These are phyloP conservation scores for Microvelia longipes DNA, from an alignment of 1,140 invertebrate genomes.

Conservation along the genomic window DNA sequence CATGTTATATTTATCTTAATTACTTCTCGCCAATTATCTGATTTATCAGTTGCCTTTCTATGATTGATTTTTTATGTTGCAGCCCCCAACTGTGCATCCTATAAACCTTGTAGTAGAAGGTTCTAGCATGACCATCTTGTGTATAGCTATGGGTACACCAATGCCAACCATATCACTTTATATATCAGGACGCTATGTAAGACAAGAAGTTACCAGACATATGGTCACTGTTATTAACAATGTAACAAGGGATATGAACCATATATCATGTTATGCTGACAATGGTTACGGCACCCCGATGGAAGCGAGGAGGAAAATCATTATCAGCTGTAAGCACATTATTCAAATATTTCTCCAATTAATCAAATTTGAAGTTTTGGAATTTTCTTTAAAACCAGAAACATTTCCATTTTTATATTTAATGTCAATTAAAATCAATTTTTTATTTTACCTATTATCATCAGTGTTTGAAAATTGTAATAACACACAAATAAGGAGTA, in stretches of 20 bases:
- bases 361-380: background rate
- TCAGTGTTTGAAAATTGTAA: too few relatives aligned
- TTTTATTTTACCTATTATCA: too few relatives aligned
- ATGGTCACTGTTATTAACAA: conserved; percentile 68
- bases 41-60: too few relatives aligned
- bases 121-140: conserved; percentile 64
- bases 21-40: too few relatives aligned
- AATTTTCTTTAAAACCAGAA: background rate
- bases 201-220: conserved; percentile 57
- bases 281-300: conserved; percentile 70
- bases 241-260: conserved; percentile 62
- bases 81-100: conserved; percentile 66
- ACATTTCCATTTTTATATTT: background rate
- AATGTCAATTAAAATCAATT: too few relatives aligned
- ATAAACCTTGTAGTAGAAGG: conserved; percentile 65
- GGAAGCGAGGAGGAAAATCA: conserved; percentile 56
- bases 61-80: too few relatives aligned
- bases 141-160: conserved; percentile 65
- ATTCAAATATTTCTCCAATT: background rate
- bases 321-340: conserved; percentile 54
- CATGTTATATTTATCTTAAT: too few relatives aligned
- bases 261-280: conserved; percentile 68
- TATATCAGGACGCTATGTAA: conserved; percentile 52
- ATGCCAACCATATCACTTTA: conserved; percentile 67
- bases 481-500: too few relatives aligned